Conservation (phyloP, 2,113 vertebrate genomes). For the Xyrauchen texanus region DNA sequence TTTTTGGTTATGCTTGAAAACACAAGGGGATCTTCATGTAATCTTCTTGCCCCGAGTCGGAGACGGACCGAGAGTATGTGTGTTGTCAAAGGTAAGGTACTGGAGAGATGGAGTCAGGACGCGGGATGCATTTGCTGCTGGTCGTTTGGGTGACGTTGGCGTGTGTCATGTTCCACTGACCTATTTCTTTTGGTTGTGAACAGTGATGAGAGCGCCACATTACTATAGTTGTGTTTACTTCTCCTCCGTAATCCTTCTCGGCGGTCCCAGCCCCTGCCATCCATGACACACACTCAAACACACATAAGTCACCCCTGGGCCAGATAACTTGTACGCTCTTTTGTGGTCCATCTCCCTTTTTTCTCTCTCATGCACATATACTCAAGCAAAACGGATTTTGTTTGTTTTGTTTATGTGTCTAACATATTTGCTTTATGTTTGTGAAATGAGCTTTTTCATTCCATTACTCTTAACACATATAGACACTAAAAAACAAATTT, state of each 20-base stretch:
- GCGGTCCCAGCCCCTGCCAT: constrained; percentile 42
- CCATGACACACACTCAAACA: constrained; percentile 43
- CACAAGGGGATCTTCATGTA: too few species aligned
- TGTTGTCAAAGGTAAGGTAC: constrained; percentile 1
- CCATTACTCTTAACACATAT: too few species aligned
- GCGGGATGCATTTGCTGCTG: constrained; percentile 7
- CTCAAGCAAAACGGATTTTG: too few species aligned
- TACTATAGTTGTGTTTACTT: constrained; percentile 69
- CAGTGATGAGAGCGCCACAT: constrained; percentile 67
- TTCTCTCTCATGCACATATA: too few species aligned
- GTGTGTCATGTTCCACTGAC: constrained; percentile 78
- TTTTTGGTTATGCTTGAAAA: too few species aligned
- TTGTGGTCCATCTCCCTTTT: too few species aligned
- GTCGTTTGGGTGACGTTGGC: constrained; percentile 46
- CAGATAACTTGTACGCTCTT: too few species aligned
- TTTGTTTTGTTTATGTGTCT: too few species aligned
- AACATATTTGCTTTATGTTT: too few species aligned
- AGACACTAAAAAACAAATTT: too few species aligned
- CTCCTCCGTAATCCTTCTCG: constrained; percentile 68
- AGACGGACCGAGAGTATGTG: neutral
- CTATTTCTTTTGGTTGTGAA: constrained; percentile 71
- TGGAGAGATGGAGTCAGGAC: constrained; percentile 35
- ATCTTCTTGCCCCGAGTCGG: neutral
- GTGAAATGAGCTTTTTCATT: too few species aligned
- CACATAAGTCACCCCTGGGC: too few species aligned